Conservation (phyloP, 2,888 invertebrate species). For the Danaus chrysippus region DNA sequence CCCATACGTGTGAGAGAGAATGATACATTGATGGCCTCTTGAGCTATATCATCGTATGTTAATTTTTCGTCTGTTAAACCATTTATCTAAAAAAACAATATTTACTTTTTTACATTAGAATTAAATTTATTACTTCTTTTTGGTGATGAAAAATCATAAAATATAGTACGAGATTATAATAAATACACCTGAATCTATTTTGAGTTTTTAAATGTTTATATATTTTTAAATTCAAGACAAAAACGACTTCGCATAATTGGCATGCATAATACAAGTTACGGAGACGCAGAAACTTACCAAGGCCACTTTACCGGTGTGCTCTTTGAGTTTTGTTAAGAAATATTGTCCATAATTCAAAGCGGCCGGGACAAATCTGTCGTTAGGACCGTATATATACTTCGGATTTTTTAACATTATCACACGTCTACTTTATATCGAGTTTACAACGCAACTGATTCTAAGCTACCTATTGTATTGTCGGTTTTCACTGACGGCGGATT, state of each 20-base stretch:
- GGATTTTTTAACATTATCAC: conserved; percentile 55
- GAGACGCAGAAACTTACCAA: conserved; percentile 43
- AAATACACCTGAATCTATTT: too few species aligned
- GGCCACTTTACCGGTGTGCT: conserved; percentile 38
- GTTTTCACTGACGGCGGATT: too few species aligned
- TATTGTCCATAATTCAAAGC: conserved; percentile 54
- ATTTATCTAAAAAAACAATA: conserved; percentile 52
- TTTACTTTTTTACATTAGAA: neutral
- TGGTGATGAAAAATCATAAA: neutral
- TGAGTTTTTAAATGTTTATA: too few species aligned
- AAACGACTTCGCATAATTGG: neutral
- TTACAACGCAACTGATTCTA: neutral
- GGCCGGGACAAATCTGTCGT: conserved; percentile 41
- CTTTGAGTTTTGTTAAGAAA: conserved; percentile 44
- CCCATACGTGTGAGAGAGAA: conserved; percentile 58
- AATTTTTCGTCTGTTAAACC: conserved; percentile 47
- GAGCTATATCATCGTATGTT: conserved; percentile 47
- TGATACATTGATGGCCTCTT: conserved; percentile 56
- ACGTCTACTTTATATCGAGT: neutral
- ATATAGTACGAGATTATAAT: neutral
- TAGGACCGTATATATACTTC: conserved; percentile 51
- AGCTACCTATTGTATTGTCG: neutral
- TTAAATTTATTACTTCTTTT: neutral
- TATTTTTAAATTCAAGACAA: neutral
- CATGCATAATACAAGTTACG: neutral